A percentile compares a stretch with the other conserved stretches of the same genome.
Evolutionary conservation across 2,888 invertebrate genomes (phyloP).

Genomic region (Phlogophora meticulosa): DNA sequence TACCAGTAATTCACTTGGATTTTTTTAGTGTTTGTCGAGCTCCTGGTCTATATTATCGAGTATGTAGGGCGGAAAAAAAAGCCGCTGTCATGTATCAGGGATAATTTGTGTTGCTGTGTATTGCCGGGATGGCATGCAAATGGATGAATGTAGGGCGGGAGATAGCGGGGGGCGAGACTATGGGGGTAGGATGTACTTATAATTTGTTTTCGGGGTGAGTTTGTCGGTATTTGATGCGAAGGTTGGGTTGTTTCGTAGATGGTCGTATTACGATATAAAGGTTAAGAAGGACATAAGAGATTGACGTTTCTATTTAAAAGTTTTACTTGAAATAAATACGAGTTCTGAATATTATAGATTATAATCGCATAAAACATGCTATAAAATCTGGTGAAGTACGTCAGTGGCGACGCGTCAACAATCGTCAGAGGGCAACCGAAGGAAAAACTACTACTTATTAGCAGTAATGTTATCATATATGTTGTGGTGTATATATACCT

Average conservation of each 20-base stretch:
- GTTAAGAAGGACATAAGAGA: neutral
- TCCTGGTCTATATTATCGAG: constrained; percentile 46
- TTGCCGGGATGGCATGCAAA: constrained; percentile 60
- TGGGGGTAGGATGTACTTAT: constrained; percentile 28
- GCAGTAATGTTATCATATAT: too few species aligned
- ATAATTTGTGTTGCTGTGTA: constrained; percentile 61
- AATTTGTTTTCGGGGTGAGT: constrained; percentile 45
- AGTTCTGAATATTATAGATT: neutral
- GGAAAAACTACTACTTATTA: too few species aligned
- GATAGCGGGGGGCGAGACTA: neutral
- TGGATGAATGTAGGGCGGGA: constrained; percentile 39
- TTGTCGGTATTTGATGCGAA: constrained; percentile 45
- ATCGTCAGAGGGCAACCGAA: too few species aligned
- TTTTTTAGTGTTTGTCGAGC: constrained; percentile 28
- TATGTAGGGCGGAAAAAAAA: constrained; percentile 43
- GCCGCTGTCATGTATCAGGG: constrained; percentile 56
- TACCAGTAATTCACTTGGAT: constrained; percentile 22
- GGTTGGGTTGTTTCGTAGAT: constrained; percentile 37
- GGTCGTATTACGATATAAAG: constrained; percentile 20
- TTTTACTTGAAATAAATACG: neutral
- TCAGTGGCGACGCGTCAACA: too few species aligned
- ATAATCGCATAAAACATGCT: too few species aligned
- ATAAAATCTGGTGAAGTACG: too few species aligned
- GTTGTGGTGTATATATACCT: too few species aligned
- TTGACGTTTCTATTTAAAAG: neutral